These are phyloP conservation scores for Glaucomys volans DNA, from an alignment of 2,113 vertebrate genomes.

Conservation along the genomic window DNA sequence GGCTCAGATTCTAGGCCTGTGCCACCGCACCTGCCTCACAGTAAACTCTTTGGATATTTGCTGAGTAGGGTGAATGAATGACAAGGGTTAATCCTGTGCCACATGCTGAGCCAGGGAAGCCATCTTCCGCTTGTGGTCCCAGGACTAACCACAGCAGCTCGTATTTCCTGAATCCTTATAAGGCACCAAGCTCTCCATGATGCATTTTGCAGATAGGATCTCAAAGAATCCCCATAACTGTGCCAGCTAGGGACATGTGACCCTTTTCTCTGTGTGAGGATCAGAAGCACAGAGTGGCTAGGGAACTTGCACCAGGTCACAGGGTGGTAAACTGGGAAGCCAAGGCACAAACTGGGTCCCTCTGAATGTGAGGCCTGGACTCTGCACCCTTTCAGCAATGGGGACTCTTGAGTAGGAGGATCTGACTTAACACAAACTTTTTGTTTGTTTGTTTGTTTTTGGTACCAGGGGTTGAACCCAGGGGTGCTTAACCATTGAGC, in stretches of 20 bases:
- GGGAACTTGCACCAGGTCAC: not conserved
- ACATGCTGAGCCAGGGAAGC: not conserved
- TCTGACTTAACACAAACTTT: not conserved
- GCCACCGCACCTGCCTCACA: rapidly evolving
- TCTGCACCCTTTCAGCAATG: not conserved
- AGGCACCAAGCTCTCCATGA: not conserved
- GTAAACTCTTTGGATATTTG: not conserved
- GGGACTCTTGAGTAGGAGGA: not conserved
- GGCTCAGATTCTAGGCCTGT: no score
- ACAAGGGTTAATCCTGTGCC: not conserved
- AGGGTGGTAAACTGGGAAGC: not conserved
- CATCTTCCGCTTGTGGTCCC: not conserved
- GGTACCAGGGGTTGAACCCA: no score
- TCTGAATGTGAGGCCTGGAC: not conserved
- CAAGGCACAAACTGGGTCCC: not conserved
- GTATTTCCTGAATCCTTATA: not conserved
- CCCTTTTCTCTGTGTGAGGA: not conserved
- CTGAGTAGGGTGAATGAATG: not conserved
- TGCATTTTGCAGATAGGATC: not conserved
- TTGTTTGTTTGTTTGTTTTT: no score
- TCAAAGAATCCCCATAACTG: not conserved
- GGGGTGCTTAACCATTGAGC: no score
- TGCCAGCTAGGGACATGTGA: not conserved
- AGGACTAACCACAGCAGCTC: not conserved
- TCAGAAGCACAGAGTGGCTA: not conserved